These are phyloP conservation scores for Pavo muticus DNA, from an alignment of 2,113 vertebrate species.

Conservation along the genomic window DNA sequence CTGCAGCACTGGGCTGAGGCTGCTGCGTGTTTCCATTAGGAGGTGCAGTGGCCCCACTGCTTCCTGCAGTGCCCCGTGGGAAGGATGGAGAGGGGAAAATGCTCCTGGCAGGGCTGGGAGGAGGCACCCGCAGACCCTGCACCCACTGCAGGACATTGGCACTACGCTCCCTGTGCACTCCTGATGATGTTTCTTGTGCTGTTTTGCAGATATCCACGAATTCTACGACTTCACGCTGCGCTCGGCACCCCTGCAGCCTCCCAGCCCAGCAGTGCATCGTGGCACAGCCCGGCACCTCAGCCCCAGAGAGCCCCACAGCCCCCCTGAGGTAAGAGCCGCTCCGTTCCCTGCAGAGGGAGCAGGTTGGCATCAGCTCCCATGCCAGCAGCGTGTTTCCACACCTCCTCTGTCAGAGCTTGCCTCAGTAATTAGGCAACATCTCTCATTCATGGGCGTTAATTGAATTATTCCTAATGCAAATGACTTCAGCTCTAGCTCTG, in stretches of 20 bases:
- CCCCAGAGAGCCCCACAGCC: background rate
- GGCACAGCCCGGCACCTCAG: background rate
- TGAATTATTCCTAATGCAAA: background rate
- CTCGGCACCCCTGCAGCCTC: background rate
- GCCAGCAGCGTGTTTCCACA: background rate
- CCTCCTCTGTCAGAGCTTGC: background rate
- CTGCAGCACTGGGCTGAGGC: background rate
- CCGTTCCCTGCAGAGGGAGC: fast-evolving
- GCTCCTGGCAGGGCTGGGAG: background rate
- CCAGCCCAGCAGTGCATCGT: fast-evolving
- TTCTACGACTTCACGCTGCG: constrained; percentile 53
- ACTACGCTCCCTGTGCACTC: fast-evolving
- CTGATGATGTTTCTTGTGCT: background rate
- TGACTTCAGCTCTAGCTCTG: background rate
- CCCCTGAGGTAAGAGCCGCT: constrained; percentile 7
- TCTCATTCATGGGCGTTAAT: constrained; percentile 40
- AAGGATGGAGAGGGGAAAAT: background rate
- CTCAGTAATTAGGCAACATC: background rate
- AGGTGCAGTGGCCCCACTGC: background rate
- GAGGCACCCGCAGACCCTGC: background rate
- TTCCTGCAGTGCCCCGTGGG: background rate
- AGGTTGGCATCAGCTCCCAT: background rate
- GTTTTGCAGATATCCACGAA: constrained; percentile 71
- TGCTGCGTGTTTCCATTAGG: background rate
- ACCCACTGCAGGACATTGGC: fast-evolving